These are phyloP conservation scores for Stenodema calcarata DNA, from an alignment of 2,888 invertebrate species.

Conservation along the genomic window DNA sequence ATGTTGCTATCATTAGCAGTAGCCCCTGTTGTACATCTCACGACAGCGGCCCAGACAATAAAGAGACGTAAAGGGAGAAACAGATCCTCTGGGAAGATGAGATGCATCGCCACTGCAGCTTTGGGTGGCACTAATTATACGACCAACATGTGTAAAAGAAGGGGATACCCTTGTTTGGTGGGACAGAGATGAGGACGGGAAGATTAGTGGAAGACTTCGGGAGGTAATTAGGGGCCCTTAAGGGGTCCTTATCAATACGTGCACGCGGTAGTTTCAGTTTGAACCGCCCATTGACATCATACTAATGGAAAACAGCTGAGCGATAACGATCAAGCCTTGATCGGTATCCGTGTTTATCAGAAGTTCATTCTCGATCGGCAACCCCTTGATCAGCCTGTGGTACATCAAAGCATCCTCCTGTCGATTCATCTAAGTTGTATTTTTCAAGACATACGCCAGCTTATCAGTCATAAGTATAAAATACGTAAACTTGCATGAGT, in stretches of 20 bases:
- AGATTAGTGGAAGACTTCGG: constrained; percentile 15
- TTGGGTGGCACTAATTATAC: constrained; percentile 43
- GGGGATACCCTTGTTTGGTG: neutral
- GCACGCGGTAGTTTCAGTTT: neutral
- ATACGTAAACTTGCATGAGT: too few relatives aligned
- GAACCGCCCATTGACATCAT: constrained; percentile 12
- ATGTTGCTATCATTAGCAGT: neutral
- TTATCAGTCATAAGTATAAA: too few relatives aligned
- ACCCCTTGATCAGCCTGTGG: too few relatives aligned
- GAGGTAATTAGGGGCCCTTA: constrained; percentile 31
- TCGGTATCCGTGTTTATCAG: too few relatives aligned
- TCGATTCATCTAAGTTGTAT: too few relatives aligned
- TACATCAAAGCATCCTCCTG: too few relatives aligned
- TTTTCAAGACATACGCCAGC: too few relatives aligned
- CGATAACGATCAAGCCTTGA: neutral
- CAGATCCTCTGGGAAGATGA: constrained; percentile 32
- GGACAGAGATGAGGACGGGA: neutral
- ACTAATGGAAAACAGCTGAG: constrained; percentile 41
- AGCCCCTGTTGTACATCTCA: neutral
- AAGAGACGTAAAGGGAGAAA: neutral
- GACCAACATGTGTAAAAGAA: constrained; percentile 28
- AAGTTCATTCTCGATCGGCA: too few relatives aligned
- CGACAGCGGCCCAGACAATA: constrained; percentile 6
- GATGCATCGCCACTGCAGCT: constrained; percentile 27
- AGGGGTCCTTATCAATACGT: constrained; percentile 3